phyloP scores from a whole-genome alignment of 2,113 vertebrate genomes.

The Prolemur simus region DNA sequence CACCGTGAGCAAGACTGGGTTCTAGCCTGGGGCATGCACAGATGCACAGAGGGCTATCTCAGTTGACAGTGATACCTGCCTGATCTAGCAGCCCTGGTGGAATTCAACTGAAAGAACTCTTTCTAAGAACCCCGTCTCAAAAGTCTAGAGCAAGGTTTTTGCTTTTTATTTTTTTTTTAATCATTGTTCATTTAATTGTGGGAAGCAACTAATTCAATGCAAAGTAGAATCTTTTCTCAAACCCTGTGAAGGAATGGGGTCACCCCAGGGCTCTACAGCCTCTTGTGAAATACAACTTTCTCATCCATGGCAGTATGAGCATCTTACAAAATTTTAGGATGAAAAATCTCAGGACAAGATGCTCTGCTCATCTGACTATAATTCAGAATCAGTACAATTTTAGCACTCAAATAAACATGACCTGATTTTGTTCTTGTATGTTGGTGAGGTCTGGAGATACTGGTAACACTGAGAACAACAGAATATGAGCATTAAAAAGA shows the following conservation, averaged over 20 bases:
- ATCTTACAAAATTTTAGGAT: not conserved
- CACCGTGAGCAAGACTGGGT: not conserved
- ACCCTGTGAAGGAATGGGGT: not conserved
- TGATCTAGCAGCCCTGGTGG: not conserved
- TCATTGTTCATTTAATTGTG: not conserved
- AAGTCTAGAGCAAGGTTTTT: not conserved
- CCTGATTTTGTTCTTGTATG: not conserved
- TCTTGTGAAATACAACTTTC: not conserved
- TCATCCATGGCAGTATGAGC: not conserved
- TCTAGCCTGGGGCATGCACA: not conserved
- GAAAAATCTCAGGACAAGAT: not conserved
- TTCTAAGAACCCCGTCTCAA: not conserved
- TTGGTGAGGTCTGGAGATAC: not conserved
- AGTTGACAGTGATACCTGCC: not conserved
- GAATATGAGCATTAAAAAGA: not conserved
- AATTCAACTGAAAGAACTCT: not conserved
- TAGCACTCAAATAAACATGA: not conserved
- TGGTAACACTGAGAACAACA: not conserved
- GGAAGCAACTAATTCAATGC: not conserved
- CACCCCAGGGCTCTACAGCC: not conserved
- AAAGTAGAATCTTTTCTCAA: not conserved
- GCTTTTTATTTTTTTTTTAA: too few species aligned
- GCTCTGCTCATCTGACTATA: not conserved
- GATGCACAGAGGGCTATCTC: not conserved
- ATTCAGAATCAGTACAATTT: not conserved